These are phyloP conservation scores for Gobionotothen gibberifrons DNA, from an alignment of 2,797 vertebrate species.

Conservation along the genomic window DNA sequence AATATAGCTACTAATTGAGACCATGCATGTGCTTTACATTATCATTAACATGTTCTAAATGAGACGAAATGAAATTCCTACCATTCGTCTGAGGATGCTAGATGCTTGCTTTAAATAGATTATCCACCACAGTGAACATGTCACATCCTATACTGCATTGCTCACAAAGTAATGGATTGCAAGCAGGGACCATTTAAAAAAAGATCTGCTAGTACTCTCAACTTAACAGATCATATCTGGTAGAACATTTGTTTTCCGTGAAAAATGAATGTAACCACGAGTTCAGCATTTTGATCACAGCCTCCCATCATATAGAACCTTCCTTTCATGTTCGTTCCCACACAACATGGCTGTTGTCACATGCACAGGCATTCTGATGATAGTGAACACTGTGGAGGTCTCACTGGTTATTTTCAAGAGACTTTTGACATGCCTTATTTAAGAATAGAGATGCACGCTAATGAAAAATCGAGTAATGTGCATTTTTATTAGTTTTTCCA, in stretches of 20 bases:
- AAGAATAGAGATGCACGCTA: background rate
- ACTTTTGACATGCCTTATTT: background rate
- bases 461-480: too few relatives aligned
- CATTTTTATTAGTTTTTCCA: too few relatives aligned
- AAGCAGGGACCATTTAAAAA: background rate
- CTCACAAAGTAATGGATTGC: background rate
- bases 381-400: background rate
- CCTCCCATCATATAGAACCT: background rate
- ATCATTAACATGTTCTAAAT: constrained; percentile 9
- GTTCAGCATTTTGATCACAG: constrained; percentile 7
- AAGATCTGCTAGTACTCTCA: background rate
- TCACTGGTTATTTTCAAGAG: background rate
- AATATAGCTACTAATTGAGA: constrained; percentile 5
- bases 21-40: background rate
- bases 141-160: background rate
- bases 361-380: background rate
- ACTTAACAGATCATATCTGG: constrained; percentile 10
- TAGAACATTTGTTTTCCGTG: constrained; percentile 2
- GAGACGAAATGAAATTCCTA: background rate
- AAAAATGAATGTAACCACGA: constrained; percentile 19
- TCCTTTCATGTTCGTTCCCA: background rate
- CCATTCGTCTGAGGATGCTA: background rate
- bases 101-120: constrained; percentile 13
- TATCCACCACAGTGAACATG: background rate
- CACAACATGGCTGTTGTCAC: background rate